Evolutionary conservation across 1,140 invertebrate genomes (phyloP), one percentile per base, ranked within the genome.

Genomic region (Lucilia sericata): DNA sequence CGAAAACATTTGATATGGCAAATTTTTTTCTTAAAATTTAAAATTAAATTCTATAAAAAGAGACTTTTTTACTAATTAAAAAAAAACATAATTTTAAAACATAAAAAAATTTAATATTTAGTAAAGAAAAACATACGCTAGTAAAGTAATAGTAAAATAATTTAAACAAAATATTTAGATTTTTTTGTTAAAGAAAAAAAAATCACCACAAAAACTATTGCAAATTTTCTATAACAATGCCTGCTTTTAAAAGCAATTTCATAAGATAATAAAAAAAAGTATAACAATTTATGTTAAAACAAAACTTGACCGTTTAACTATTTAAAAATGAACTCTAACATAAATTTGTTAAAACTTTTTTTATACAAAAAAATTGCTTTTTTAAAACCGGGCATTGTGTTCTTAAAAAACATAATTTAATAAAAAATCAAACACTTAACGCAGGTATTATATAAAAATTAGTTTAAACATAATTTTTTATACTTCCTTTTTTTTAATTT

Each of bases 381-480:
- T 70, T 80, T 80, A 80, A 80, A 80, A 80, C 76, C 76, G 5
- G 42, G 76, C 76, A 80, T 80, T 80, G 76, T n/a, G 13, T 80
- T 21, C 14, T 80, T 80, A 10, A 4, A 49, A 49, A 80, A 49
- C 47, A 49, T 21, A 49, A 80, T 55, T 17, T 55, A 55, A 55
- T 8, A 10, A 42, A 42, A 42, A 42, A 42, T 8, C 42, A 42
- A 7, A 42, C 42, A 42, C 42, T 42, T 42, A 80, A 80, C 76
- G 76, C 76, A 80, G 76, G 76, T 80, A 80, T 80, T 80, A 80
- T 80, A 80, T 80, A 80, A 80, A 80, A 80, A 21, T 49, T 80
- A 80, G 76, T 21, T 80, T 80, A 51, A 21, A 49, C 55, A 21
- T 70, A 70, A 21, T 70, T 70, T 70, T 70, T 25, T 76, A 36